Base-by-base conservation (phyloP, 2,888 invertebrate genomes). In the Leptopterna dolabrata region DNA sequence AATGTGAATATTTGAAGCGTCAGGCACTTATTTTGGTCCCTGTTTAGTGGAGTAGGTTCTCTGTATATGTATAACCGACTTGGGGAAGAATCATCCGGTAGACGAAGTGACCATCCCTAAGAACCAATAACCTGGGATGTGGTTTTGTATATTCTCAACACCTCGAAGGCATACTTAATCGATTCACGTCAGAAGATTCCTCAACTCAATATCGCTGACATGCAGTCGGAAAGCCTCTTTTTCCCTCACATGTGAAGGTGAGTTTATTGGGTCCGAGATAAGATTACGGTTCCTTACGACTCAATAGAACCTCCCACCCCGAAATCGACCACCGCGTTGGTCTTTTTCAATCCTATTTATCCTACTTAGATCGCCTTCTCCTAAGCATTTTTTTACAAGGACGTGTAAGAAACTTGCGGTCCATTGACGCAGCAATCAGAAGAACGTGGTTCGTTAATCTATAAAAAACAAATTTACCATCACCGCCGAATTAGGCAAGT, bases 181-280 rank as follows among this genome's bases (percentile, higher is more conserved):
- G 63, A 63, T 13, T 63, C 63, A 63, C 27, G 63, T 11, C 63
- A 36, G 73, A 30, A 41, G n/a, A 73, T 36, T 36, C 73, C 30
- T 71, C 71, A 16, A 27, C 78, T 13, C 78, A 78, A 78, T 78
- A 78, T 78, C 78, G 78, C 78, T 78, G 78, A 78, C 78, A 78
- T 41, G 24, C 45, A 45, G 78, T 19, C 41, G 45, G 78, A 24
- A 41, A 45, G 76, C 41, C 76, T 76, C 76, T 76, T n/a, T 30
- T 36, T 45, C 41, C 19, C 36, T 73, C 36, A 14, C 16, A 29
- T 36, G 73, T n/a, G 78, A 45, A 78, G 78, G 78, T 78, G 78
- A 45, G 78, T 78, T 78, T 78, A 78, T 78, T 78, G 78, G 45
- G 45, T 78, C 45, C 78, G 45, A 78, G 78, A 78, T 78, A 78